Evolutionary conservation across 2,113 vertebrate species (phyloP), one percentile per base, ranked within the genome.

Genomic region (Microtus oregoni): DNA sequence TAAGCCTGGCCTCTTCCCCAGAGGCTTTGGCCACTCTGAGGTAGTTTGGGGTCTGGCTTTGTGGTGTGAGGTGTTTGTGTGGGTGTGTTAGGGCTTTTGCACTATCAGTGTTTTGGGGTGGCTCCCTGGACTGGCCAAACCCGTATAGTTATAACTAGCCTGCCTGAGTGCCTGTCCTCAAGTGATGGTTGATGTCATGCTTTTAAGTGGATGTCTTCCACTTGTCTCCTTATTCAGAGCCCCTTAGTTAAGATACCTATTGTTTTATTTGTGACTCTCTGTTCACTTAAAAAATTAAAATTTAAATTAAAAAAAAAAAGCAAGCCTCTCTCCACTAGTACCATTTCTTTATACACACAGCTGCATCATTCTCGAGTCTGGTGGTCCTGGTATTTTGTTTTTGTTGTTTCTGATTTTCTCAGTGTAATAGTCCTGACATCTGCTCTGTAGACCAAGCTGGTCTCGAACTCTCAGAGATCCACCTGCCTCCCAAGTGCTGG

Each of bases 41-140:
- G 88, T 75, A 58, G 87, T n/a, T 75, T 12, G 50, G 63, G 75
- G 22, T 95, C 91, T 87, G 55, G 76, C 35, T 86, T 95, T 73
- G 81, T 76, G 12, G 15, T 58, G 14, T 47, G 72, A 92, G 55
- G 63, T 89, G 88, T 86, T 93, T 92, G 78, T 90, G 96, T 94
- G 70, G 89, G 87, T 95, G 87, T 96, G 75, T 87, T 95, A 86
- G 52, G 91, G 93, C n/a, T n/a, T 89, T 79, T 97, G 93, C 35
- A 26, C 47, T 93, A 14, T 93, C 68, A 81, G n/a, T 96, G 86
- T 96, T 97, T 95, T 91, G 94, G 94, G 83, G 94, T 97, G 93
- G 78, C 58, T 95, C 63, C 61, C 73, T 75, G 68, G 83, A 92
- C 86, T 92, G 82, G 73, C 92, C 58, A 95, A 92, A 93, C 85